phyloP scores from a whole-genome alignment of 2,797 vertebrate genomes.

The Apodemus agrarius region DNA sequence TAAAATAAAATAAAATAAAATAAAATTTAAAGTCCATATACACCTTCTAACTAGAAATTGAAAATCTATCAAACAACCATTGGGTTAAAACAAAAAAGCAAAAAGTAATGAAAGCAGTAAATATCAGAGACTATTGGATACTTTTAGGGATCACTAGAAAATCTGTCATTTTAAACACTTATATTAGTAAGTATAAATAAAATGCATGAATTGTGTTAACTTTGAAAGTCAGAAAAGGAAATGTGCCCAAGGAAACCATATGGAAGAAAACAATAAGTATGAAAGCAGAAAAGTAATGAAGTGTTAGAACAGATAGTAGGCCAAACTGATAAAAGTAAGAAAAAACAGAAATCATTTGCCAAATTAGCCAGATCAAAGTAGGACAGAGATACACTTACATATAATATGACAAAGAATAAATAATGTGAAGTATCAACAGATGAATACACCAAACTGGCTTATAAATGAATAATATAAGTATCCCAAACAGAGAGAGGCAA shows the following conservation, averaged over 20 bases:
- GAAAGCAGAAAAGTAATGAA: background rate
- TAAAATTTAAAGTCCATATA: background rate
- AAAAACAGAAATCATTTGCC: background rate
- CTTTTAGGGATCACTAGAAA: background rate
- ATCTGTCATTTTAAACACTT: background rate
- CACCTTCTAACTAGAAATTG: constrained; percentile 15
- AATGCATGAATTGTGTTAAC: background rate
- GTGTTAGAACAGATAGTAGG: background rate
- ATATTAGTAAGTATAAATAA: background rate
- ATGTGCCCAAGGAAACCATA: background rate
- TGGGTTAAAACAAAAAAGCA: background rate
- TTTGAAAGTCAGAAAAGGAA: background rate
- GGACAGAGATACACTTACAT: background rate
- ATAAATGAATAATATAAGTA: background rate
- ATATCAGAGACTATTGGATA: background rate
- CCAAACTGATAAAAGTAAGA: background rate
- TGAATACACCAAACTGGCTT: background rate
- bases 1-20: no score
- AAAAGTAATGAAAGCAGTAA: background rate
- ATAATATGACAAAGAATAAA: background rate
- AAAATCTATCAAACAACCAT: constrained; percentile 26
- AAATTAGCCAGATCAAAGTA: background rate
- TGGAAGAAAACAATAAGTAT: background rate
- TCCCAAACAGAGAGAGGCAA: background rate
- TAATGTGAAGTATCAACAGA: background rate